A percentile compares a stretch with the other conserved stretches of the same genome.
Conservation (phyloP, 2,888 invertebrate genomes). For the Polyommatus iphigenia region DNA sequence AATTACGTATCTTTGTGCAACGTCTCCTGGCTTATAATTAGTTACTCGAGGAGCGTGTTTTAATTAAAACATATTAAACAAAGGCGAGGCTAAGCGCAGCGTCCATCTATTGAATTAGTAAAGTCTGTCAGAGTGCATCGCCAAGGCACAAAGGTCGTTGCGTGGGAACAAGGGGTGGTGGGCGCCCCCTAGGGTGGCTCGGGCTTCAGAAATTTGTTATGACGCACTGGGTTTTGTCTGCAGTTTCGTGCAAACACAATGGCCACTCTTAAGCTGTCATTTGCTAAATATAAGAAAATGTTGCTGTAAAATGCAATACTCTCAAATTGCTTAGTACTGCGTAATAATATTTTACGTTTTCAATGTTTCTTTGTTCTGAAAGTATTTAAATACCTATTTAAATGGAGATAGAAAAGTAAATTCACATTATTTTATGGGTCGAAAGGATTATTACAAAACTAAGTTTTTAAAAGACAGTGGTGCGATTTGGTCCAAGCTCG, state of each 20-base stretch:
- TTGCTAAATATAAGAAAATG: conserved; percentile 26
- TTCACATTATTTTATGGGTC: neutral
- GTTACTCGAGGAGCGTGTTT: conserved; percentile 19
- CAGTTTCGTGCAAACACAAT: conserved; percentile 52
- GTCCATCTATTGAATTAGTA: conserved; percentile 79
- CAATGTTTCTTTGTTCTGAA: neutral
- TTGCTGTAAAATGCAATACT: neutral
- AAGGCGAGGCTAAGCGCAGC: conserved; percentile 50
- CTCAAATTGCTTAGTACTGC: neutral
- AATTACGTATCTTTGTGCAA: conserved; percentile 15
- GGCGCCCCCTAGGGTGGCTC: conserved; percentile 60
- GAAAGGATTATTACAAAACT: neutral
- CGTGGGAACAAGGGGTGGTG: conserved; percentile 68
- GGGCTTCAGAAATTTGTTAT: conserved; percentile 77
- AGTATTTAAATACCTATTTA: neutral
- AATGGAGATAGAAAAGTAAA: neutral
- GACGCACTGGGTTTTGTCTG: conserved; percentile 73
- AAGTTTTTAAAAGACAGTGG: neutral
- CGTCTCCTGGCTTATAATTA: conserved; percentile 8
- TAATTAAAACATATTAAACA: conserved; percentile 39
- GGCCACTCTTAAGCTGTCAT: conserved; percentile 40
- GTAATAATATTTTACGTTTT: neutral
- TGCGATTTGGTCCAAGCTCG: neutral
- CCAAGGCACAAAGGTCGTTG: conserved; percentile 79
- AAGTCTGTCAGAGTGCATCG: conserved; percentile 80